Evolutionary conservation across 2,888 invertebrate species (phyloP).

Genomic region (Leptogaster cylindrica): DNA sequence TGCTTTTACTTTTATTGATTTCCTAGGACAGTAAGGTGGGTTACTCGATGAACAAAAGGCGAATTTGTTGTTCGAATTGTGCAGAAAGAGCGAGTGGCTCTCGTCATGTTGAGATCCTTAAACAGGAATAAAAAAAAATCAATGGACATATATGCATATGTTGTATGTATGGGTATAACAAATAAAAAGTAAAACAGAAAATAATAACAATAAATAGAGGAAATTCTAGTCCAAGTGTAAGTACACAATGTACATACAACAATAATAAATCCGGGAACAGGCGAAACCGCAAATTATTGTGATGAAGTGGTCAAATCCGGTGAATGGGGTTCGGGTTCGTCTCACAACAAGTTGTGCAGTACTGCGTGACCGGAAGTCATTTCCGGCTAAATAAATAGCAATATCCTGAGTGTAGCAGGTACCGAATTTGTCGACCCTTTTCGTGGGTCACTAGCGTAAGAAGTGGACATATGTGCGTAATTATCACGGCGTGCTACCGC

Average conservation of each 20-base stretch:
- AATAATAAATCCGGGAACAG: conserved; percentile 4
- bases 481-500: conserved; percentile 41
- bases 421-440: conserved; percentile 26
- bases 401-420: conserved; percentile 50
- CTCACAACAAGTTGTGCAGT: conserved; percentile 5
- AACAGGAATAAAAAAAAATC: no score
- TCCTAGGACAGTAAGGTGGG: neutral
- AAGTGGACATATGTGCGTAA: conserved; percentile 44
- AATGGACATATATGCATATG: no score
- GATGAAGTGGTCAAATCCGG: neutral
- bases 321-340: neutral
- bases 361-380: conserved; percentile 52
- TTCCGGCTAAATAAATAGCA: conserved; percentile 52
- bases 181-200: neutral
- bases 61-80: conserved; percentile 42
- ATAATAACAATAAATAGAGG: neutral
- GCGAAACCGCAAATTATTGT: conserved; percentile 27
- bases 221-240: no score
- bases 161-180: neutral
- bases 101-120: no score
- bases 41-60: conserved; percentile 32
- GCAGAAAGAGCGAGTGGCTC: conserved; percentile 43
- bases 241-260: no score
- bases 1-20: conserved; percentile 11
- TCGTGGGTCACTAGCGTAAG: conserved; percentile 32